phyloP scores from a whole-genome alignment of 2,113 vertebrate genomes.

The Acrocephalus arundinaceus region DNA sequence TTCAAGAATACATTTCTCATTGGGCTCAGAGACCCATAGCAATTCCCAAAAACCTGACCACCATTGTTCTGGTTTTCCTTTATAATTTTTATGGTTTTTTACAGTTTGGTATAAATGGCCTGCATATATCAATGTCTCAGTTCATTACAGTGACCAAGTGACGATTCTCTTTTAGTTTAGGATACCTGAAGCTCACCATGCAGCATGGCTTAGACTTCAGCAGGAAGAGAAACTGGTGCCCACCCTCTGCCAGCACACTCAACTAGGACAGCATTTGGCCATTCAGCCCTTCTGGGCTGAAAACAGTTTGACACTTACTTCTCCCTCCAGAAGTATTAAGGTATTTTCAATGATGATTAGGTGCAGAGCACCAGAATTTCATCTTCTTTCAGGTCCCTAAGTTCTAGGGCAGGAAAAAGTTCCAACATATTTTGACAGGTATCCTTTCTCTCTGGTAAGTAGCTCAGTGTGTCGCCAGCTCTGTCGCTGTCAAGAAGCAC shows the following conservation, averaged over 20 bases:
- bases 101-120: background rate
- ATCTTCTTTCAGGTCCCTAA: background rate
- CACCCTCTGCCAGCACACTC: background rate
- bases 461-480: background rate
- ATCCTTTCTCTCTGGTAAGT: background rate
- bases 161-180: background rate
- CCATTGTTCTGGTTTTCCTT: background rate
- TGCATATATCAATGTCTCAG: background rate
- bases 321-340: background rate
- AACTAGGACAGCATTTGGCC: fast-evolving
- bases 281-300: background rate
- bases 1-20: background rate
- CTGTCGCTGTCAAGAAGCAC: background rate
- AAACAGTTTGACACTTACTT: background rate
- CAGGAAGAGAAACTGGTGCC: background rate
- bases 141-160: background rate
- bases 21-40: background rate
- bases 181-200: background rate
- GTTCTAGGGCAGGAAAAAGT: background rate
- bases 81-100: background rate
- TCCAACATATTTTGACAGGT: background rate
- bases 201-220: background rate
- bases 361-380: background rate
- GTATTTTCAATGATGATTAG: background rate
- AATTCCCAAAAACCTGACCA: background rate